A percentile compares a stretch with the other conserved stretches of the same genome.
Evolutionary conservation across 2,113 vertebrate species (phyloP).

Genomic region (Poeciliopsis turrubarensis): DNA sequence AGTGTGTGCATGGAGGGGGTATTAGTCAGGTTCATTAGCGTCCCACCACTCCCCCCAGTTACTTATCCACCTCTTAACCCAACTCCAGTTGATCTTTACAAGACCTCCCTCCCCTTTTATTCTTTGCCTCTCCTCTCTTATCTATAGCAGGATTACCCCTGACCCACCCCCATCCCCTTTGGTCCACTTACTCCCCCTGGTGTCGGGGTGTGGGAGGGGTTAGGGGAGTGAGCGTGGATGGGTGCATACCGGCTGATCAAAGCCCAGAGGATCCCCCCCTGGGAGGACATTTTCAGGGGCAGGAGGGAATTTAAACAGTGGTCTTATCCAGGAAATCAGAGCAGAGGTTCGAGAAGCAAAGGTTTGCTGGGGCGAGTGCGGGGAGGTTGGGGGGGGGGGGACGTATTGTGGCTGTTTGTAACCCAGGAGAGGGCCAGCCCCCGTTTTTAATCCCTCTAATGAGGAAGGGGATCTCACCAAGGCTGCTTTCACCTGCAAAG

Average conservation of each 20-base stretch:
- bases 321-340: constrained; percentile 60
- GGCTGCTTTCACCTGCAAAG: constrained; percentile 67
- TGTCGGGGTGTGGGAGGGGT: constrained; percentile 33
- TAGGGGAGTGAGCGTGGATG: constrained; percentile 31
- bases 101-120: constrained; percentile 55
- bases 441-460: constrained; percentile 68
- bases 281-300: constrained; percentile 61
- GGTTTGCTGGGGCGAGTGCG: constrained; percentile 10
- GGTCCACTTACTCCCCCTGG: constrained; percentile 26
- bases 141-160: constrained; percentile 55
- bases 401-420: constrained; percentile 54
- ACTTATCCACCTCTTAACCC: constrained; percentile 54
- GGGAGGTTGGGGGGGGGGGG: no score
- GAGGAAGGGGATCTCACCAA: constrained; percentile 51
- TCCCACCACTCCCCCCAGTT: constrained; percentile 14
- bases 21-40: constrained; percentile 60
- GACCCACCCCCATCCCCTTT: constrained; percentile 32
- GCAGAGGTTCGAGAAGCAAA: constrained; percentile 50
- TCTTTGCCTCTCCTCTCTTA: constrained; percentile 56
- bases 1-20: constrained; percentile 16
- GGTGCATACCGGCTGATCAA: constrained; percentile 62
- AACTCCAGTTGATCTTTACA: constrained; percentile 63
- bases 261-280: constrained; percentile 59
- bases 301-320: constrained; percentile 63
- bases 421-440: constrained; percentile 44